Evolutionary conservation across 2,113 vertebrate genomes (phyloP), one percentile per base, ranked within the genome.

Genomic region (Capricornis sumatraensis): DNA sequence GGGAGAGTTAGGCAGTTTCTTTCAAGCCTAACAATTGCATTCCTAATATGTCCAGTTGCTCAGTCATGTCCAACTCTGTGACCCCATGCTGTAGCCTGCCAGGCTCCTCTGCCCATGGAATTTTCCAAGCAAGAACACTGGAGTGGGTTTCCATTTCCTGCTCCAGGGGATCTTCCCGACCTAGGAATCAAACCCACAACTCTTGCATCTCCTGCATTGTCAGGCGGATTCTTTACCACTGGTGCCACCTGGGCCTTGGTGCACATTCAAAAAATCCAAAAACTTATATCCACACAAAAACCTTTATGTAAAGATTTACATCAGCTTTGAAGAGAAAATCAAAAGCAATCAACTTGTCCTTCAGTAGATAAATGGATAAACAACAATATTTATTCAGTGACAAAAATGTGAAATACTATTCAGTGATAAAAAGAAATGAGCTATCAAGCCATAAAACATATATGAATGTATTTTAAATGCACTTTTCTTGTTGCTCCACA

Each of bases 321-420:
- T 58, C 23, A 79, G 43, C 7, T 87, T 90, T 92, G 30, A 43
- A 79, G 84, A 76, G 27, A 93, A 93, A 93, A 93, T 60, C 64
- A 10, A 87, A 87, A 95, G 47, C 17, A 81, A 47, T 33, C 67
- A 67, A 67, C 12, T 36, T 84, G 12, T 60, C 25, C 83, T 67
- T 92, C 60, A 81, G 47, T 47, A 79, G 25, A 81, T 17, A 43
- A 67, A 33, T 92, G 57, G 16, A 79, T 55, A 95, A 81, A 79
- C 7, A 78, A 21, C 78, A 87, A 33, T 7, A 91, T 7, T 79
- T 79, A 52, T 40, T 87, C 25, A 43, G 55, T 47, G 40, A 79
- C 40, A 87, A 76, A 79, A 93, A 78, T 57, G 57, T 95, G 30
- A 14, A 78, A 28, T 87, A 17, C 47, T 79, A 55, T 81, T 58